phyloP scores from a whole-genome alignment of 2,113 vertebrate species.

The Sula dactylatra region DNA sequence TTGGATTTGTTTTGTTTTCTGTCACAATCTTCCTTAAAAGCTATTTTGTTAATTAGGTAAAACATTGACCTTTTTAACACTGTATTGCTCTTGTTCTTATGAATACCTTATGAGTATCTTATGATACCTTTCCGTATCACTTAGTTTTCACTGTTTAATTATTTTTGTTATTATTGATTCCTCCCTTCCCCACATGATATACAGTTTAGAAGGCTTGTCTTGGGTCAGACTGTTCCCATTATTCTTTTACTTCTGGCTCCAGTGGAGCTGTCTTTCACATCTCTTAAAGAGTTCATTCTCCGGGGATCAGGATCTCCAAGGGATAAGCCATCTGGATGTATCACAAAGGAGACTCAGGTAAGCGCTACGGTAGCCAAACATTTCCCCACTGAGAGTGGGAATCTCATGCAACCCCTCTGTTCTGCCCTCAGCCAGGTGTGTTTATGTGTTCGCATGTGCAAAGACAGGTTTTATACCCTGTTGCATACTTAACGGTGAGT shows the following conservation, averaged over 20 bases:
- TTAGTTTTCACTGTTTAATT: not conserved
- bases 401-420: not conserved
- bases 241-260: not conserved
- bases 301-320: not conserved
- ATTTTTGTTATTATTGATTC: not conserved
- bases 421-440: not conserved
- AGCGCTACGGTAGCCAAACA: fast-evolving
- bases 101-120: too few species aligned
- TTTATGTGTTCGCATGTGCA: not conserved
- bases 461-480: not conserved
- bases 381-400: not conserved
- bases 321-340: not conserved
- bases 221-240: not conserved
- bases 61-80: not conserved
- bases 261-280: not conserved
- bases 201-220: not conserved
- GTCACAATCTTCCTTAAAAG: not conserved
- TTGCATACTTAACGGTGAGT: not conserved
- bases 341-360: not conserved
- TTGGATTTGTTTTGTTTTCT: not conserved
- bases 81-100: not conserved
- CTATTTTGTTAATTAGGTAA: not conserved
- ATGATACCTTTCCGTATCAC: not conserved
- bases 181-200: not conserved
- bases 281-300: not conserved